These are phyloP conservation scores for Planiliza haematocheilus DNA, from an alignment of 2,113 vertebrate genomes.

Conservation along the genomic window DNA sequence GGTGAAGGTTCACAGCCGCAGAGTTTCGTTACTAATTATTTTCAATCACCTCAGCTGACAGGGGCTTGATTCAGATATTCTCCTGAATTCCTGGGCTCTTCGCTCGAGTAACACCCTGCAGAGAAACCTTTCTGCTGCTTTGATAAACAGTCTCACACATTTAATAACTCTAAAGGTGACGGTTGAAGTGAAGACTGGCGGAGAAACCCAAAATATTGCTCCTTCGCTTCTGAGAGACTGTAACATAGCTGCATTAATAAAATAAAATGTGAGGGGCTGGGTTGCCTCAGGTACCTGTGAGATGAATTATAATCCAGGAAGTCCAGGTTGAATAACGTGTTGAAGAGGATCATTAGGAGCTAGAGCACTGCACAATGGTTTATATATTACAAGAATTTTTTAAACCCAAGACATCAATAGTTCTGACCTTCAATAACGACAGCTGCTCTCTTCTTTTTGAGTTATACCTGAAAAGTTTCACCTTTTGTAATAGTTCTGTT, in stretches of 20 bases:
- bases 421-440: too few species aligned
- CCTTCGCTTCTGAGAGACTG: not conserved
- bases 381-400: not conserved
- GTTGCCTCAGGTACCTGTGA: not conserved
- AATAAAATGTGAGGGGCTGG: not conserved
- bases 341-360: not conserved
- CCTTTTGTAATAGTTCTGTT: too few species aligned
- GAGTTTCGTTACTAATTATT: too few species aligned
- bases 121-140: not conserved
- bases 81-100: not conserved
- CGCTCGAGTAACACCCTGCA: not conserved
- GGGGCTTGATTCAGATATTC: conserved; percentile 15
- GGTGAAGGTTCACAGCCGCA: not conserved
- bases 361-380: not conserved
- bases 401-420: not conserved
- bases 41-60: not conserved
- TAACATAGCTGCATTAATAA: not conserved
- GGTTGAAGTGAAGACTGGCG: not conserved
- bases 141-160: not conserved
- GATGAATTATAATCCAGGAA: conserved; percentile 7
- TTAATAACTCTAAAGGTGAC: not conserved
- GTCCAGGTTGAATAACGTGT: not conserved
- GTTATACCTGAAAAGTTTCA: not conserved
- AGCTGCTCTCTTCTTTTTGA: not conserved
- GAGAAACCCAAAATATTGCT: not conserved